Evolutionary conservation across 2,797 vertebrate species (phyloP), one percentile per base, ranked within the genome.

Genomic region (Sebastes miniatus): DNA sequence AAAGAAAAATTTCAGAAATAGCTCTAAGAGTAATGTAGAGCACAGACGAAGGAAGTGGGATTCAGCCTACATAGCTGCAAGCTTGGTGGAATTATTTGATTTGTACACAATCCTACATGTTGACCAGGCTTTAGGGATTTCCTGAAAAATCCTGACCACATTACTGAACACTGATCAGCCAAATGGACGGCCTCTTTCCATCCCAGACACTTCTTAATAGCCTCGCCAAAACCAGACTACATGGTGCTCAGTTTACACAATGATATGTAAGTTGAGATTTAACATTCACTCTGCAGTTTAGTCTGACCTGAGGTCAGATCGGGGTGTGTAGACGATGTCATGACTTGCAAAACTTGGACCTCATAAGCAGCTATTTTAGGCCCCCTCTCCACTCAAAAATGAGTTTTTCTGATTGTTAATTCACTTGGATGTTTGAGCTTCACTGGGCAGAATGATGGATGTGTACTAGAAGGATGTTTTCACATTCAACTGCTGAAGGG

Each of bases 1-100:
- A 31, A 57, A 61, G 25, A 59, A 47, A 72, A 32, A 67, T 32
- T 74, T 79, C 57, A 84, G 68, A 87, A 89, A 85, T 58, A 83
- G 68, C 56, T 77, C 47, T 9, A 54, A 69, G 61, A 79, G 72
- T n/a, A 82, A 78, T 78, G 76, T 72, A 61, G 77, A 70, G 79
- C 61, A 57, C 47, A 67, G 29, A 18, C 6, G 12, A 32, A 43
- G 52, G 64, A 61, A 64, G 36, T 62, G 7, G 25, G 29, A 73
- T 68, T 52, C 39, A 36, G 16, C 10, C 72, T 18, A 20, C 27
- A 75, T 61, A 52, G 58, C 63, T 67, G 39, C 18, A 64, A 2
- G n/a, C 27, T 8, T 6, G 3, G 64, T 8, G 25, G 32, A 67
- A 80, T 57, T 52, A 56, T 36, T 24, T 58, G 11, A 57, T 14